Evolutionary conservation across 2,113 vertebrate genomes (phyloP), one percentile per base, ranked within the genome.

Genomic region (Picathartes gymnocephalus): DNA sequence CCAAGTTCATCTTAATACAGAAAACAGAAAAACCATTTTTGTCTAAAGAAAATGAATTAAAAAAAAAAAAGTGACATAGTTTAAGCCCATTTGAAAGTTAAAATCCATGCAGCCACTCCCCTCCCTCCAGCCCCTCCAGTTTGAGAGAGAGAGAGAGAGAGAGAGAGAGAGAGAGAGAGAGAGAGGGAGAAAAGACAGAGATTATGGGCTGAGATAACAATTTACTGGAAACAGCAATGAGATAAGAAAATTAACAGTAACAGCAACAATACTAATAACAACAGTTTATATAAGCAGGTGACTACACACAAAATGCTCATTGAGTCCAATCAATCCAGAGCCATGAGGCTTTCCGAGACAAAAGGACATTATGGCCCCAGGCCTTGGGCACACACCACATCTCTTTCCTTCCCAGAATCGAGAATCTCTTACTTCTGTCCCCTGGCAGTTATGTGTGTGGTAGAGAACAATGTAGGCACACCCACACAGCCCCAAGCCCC

Each of bases 391-490:
- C 10, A 58, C 9, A 58, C 8, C 33, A 73, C 7, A 45, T 3
- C 3, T 7, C 4, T 4, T 39, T 24, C 37, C 23, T 39, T 48
- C 51, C 14, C 15, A 28, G 23, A 88, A 51, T 11, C 4, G 13
- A 45, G 19, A 73, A 66, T 39, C 37, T 23, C 39, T 51, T 45
- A 33, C 28, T n/a, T n/a, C 19, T 24, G 15, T 6, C 6, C 22
- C 24, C 13, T 2, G 3, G 39, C 5, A 6, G 13, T 10, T 6
- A 25, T 3, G 11, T 3, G 3, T 4, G 15, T 11, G 23, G 23
- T 24, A 30, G 13, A 37, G 23, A 39, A 57, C 10, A 37, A 65
- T 1, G 10, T 0, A 37, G 23, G 19, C 37, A 60, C 16, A 60
- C 35, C 13, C 13, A 53, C 7, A 11, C 0, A 31, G 28, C 20